Evolutionary conservation across 2,113 vertebrate genomes (phyloP).

Genomic region (Pleuronectes platessa): DNA sequence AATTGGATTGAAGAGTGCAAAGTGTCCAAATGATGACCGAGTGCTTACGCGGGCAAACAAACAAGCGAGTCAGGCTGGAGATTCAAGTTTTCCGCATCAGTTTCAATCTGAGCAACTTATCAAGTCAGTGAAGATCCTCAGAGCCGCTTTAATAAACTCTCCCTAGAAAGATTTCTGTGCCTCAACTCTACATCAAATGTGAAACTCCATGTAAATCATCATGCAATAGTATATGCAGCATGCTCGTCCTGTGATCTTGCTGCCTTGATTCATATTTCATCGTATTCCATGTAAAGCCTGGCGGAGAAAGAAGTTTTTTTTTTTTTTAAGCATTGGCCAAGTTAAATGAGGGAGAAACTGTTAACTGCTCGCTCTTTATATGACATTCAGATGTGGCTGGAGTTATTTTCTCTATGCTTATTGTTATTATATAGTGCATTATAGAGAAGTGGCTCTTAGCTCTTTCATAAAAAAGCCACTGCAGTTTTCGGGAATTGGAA

Average conservation of each 20-base stretch:
- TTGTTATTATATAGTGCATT: conserved; percentile 18
- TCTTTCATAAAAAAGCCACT: conserved; percentile 18
- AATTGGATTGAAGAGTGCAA: conserved; percentile 19
- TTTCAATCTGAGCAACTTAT: conserved; percentile 16
- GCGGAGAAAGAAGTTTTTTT: conserved; percentile 23
- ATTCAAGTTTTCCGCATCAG: conserved; percentile 9
- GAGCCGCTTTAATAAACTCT: conserved; percentile 6
- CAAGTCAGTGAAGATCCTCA: not conserved
- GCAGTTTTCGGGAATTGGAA: conserved; percentile 1
- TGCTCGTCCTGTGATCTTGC: conserved; percentile 44
- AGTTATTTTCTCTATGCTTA: conserved; percentile 19
- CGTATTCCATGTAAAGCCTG: conserved; percentile 26
- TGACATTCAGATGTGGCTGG: conserved; percentile 7
- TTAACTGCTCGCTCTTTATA: conserved; percentile 23
- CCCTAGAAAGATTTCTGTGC: not conserved
- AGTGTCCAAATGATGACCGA: conserved; percentile 9
- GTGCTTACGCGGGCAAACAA: conserved; percentile 3
- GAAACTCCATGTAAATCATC: conserved; percentile 33
- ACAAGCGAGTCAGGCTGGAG: not conserved
- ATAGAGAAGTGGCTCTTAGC: conserved; percentile 15
- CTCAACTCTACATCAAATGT: not conserved
- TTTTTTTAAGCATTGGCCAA: conserved; percentile 6
- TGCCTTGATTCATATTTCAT: conserved; percentile 66
- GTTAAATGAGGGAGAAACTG: conserved; percentile 42
- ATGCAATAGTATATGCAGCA: conserved; percentile 33